These are phyloP conservation scores for Formica exsecta DNA, from an alignment of 1,140 invertebrate genomes.

Conservation along the genomic window DNA sequence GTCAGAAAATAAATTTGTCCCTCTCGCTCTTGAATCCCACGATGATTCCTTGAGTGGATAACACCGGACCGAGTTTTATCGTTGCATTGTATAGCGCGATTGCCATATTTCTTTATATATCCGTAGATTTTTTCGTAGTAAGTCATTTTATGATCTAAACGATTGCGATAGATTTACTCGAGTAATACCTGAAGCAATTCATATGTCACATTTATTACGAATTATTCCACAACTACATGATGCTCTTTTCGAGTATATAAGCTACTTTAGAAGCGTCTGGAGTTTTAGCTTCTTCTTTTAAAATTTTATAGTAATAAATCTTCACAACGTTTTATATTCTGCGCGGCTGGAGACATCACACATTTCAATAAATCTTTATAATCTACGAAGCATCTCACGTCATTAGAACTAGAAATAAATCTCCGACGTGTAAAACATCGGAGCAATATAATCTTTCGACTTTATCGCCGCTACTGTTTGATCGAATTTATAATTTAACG, in stretches of 20 bases:
- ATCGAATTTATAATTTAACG: constrained; percentile 49
- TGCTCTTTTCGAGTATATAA: background rate
- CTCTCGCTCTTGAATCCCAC: constrained; percentile 13
- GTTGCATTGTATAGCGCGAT: background rate
- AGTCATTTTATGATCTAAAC: constrained; percentile 36
- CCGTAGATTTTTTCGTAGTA: background rate
- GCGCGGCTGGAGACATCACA: background rate
- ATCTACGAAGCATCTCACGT: background rate
- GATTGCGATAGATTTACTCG: constrained; percentile 34
- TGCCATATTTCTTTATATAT: background rate
- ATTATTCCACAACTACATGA: background rate
- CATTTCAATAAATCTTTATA: background rate
- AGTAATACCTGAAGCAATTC: background rate
- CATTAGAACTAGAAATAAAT: constrained; percentile 21
- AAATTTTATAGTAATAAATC: background rate
- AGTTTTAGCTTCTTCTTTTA: background rate
- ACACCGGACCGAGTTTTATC: constrained; percentile 18
- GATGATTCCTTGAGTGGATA: constrained; percentile 56
- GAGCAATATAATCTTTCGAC: constrained; percentile 23
- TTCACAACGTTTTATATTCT: background rate
- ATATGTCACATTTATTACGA: constrained; percentile 13
- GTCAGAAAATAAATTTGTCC: constrained; percentile 54
- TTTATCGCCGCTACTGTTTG: constrained; percentile 42
- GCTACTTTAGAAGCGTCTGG: background rate
- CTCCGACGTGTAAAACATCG: background rate